Base-by-base conservation (phyloP, 2,113 vertebrate species). In the Anseranas semipalmata region DNA sequence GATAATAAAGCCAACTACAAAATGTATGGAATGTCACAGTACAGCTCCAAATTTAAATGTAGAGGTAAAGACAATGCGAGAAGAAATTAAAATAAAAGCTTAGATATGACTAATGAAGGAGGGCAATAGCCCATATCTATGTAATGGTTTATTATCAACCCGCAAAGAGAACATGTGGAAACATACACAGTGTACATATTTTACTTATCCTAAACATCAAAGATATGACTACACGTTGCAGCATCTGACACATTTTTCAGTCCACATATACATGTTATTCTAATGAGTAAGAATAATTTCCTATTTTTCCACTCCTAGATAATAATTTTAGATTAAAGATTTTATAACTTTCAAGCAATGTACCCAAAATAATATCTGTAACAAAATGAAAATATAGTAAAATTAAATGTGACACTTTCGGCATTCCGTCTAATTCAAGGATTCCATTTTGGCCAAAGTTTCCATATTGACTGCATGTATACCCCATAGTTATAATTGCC, bases 1-100 rank as follows among this genome's bases (percentile, higher is more conserved):
- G 85, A 89, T 93, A 94, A 93, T 95, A 93, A 91, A 95, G 81
- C 63, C 84, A 94, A 94, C 91, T 96, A 96, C 92, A 96, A 92
- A 87, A 27, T 46, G 48, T 79, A 65, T 67, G 58, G 43, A 71
- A 65, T 33, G 17, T 11, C 62, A 66, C 45, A 45, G 53, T 25
- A 28, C 35, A 79, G 58, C 41, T 94, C 66, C 71, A 80, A 58
- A 8, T 91, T 89, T 66, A 90, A 94, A 93, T 85, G 46, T 32
- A 70, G 67, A 12, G 19, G 39, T 41, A 62, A 85, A 87, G 53
- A 72, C 53, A 79, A 62, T 1, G 6, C 30, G 43, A 50, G 33
- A 78, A 75, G 74, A 89, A 77, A 95, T 39, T 27, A 58, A 85
- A 79, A 65, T 41, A 67, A 76, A 76, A 92, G 63, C 22, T 75